Evolutionary conservation across 2,113 vertebrate species (phyloP).

Genomic region (Crotalus viridis): DNA sequence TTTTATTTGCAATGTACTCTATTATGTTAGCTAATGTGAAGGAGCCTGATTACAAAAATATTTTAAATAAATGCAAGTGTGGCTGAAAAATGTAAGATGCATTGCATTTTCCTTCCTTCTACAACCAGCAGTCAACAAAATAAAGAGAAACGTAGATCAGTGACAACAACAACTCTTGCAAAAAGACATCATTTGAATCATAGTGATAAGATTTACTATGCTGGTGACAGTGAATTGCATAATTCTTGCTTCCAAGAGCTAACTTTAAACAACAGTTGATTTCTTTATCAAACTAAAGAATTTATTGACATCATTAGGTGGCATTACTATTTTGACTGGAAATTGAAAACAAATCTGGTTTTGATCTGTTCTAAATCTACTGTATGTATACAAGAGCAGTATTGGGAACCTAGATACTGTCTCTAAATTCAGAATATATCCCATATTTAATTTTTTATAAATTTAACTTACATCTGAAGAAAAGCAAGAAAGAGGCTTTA

Average conservation of each 20-base stretch:
- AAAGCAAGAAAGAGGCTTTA: slow-evolving; percentile 22
- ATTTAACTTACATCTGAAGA: neutral
- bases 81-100: neutral
- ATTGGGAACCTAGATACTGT: neutral
- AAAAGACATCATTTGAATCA: neutral
- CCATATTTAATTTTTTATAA: neutral
- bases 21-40: neutral
- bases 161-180: neutral
- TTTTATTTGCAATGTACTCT: neutral
- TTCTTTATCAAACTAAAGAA: neutral
- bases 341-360: neutral
- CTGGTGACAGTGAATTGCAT: neutral
- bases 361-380: neutral
- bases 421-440: neutral
- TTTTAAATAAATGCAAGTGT: neutral
- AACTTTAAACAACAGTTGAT: neutral
- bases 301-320: neutral
- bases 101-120: neutral
- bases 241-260: neutral
- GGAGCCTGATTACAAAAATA: neutral
- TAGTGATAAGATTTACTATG: too few relatives aligned
- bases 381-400: neutral
- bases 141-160: neutral
- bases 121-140: neutral
- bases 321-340: neutral